Evolutionary conservation across 2,888 invertebrate genomes (phyloP), one percentile per base, ranked within the genome.

Genomic region (Aphodius sticticus): DNA sequence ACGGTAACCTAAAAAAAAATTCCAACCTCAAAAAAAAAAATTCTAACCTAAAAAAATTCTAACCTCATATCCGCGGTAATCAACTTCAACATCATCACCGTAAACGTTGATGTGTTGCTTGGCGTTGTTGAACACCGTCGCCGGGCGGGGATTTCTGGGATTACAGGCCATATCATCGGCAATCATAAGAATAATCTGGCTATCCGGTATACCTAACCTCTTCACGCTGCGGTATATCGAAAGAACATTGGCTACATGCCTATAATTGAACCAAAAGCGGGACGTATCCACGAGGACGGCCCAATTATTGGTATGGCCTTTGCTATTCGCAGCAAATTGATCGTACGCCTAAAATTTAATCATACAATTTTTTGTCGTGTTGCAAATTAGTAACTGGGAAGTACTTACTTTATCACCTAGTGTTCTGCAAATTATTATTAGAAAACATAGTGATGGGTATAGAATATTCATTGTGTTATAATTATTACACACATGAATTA

Each of bases 121-220:
- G 16, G 97, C 97, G 90, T 99, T 99, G 88, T 99, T 99, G 88
- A 97, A 99, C 14, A 99, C 98, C 1, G 98, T 98, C 0, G 97
- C 99, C 5, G 99, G 99, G 14, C 97, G 92, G 0, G 99, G 99
- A 90, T 99, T 99, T 82, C 99, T 91, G 0, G 99, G 95, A 90
- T 99, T 99, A 87, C 99, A 99, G 0, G 99, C 99, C 98, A 99
- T 99, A 87, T 99, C 99, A 89, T 99, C 99, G 1, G 99, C 99
- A 83, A 99, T 95, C 99, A 99, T 99, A 78, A 99, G 90, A 83
- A 99, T 99, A 79, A 99, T 99, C 89, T 99, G 99, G 79, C 96
- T 96, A 88, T 99, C 99, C 0, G 99, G 99, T 84, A 99, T 99
- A n/a, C 99, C 99, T 4, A 99, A 91, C 15, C 99, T 92, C 89